A percentile compares a stretch with the other conserved stretches of the same genome.
Evolutionary conservation across 2,797 vertebrate species (phyloP).

Genomic region (Mus spretus): DNA sequence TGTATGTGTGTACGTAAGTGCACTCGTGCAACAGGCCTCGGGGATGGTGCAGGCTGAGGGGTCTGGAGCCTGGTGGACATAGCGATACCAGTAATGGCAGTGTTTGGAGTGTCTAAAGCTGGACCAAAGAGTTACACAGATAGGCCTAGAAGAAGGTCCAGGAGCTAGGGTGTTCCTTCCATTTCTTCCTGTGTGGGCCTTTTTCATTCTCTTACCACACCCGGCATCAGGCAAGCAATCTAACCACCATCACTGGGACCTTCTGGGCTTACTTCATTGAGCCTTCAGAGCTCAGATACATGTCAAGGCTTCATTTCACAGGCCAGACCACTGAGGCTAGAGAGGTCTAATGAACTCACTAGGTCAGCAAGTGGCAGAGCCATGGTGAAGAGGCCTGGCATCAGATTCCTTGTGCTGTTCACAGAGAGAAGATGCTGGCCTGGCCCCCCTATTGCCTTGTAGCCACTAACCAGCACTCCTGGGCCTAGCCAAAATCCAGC

Average conservation of each 20-base stretch:
- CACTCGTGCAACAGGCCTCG: background rate
- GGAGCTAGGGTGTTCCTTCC: background rate
- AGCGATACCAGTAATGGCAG: background rate
- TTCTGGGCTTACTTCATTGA: background rate
- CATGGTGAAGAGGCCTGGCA: background rate
- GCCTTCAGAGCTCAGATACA: background rate
- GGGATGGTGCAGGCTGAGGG: background rate
- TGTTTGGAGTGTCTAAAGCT: background rate
- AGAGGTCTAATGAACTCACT: conserved; percentile 47
- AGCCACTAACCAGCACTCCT: background rate
- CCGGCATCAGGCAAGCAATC: background rate
- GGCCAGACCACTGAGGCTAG: conserved; percentile 51
- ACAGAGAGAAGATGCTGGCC: background rate
- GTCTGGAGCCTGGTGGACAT: background rate
- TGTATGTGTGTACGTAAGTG: background rate
- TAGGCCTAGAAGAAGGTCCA: background rate
- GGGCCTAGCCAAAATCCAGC: conserved; percentile 11
- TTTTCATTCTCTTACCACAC: background rate
- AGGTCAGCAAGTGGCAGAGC: background rate
- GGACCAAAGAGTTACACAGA: background rate
- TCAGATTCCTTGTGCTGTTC: background rate
- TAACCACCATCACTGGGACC: background rate
- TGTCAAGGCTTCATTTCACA: background rate
- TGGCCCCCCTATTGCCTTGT: background rate
- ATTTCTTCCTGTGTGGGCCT: no score